These are phyloP conservation scores for Ochropacha duplaris DNA, from an alignment of 2,888 invertebrate species.

Conservation along the genomic window DNA sequence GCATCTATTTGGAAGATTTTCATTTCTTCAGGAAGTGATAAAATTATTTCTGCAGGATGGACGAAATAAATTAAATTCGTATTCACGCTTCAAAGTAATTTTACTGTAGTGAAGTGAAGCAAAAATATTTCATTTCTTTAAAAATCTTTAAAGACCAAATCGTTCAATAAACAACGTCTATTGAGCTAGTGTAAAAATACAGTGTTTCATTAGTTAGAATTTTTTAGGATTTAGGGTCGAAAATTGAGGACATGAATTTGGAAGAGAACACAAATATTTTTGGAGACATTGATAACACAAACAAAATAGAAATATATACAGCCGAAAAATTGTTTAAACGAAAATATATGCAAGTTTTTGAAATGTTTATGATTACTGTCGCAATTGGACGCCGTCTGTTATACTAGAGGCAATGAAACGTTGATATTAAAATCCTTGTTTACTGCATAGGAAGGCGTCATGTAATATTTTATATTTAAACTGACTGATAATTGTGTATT, in stretches of 20 bases:
- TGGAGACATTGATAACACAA: neutral
- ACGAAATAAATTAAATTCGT: neutral
- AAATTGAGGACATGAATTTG: neutral
- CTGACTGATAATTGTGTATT: neutral
- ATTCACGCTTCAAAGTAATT: neutral
- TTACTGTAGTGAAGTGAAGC: neutral
- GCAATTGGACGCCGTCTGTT: neutral
- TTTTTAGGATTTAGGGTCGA: neutral
- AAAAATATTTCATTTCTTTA: neutral
- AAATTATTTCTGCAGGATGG: neutral
- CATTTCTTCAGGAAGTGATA: neutral
- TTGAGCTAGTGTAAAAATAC: too few relatives aligned
- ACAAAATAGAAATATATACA: neutral
- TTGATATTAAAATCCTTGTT: neutral
- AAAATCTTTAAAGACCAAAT: neutral
- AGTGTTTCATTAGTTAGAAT: neutral
- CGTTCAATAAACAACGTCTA: neutral
- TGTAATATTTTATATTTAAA: neutral
- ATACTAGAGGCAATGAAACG: conserved; percentile 1
- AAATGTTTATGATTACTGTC: neutral
- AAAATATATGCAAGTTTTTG: neutral
- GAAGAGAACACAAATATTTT: neutral
- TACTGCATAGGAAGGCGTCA: neutral
- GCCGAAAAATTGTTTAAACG: neutral
- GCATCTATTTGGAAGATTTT: conserved; percentile 5